Conservation (phyloP, 2,888 invertebrate species). For the Hermaeophaga mercurialis region DNA sequence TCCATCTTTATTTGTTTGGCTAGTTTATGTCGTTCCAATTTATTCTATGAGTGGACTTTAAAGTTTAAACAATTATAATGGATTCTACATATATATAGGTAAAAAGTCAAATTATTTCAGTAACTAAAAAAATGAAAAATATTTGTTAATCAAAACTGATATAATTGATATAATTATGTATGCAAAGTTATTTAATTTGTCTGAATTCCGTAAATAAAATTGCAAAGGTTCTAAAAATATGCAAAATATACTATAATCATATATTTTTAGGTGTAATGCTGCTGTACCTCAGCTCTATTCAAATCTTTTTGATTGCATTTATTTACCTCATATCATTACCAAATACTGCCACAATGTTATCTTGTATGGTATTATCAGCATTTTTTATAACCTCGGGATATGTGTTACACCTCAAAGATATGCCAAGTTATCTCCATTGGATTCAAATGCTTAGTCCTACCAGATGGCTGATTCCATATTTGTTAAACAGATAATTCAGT, state of each 20-base stretch:
- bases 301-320: slow-evolving; percentile 70
- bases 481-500: slow-evolving; percentile 70
- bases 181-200: no score
- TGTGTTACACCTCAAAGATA: slow-evolving; percentile 69
- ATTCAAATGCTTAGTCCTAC: slow-evolving; percentile 73
- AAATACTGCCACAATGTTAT: slow-evolving; percentile 67
- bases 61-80: slow-evolving; percentile 67
- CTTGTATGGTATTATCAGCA: slow-evolving; percentile 65
- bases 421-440: slow-evolving; percentile 70
- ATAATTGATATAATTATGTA: no score
- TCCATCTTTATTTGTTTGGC: slow-evolving; percentile 78
- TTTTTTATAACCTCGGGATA: slow-evolving; percentile 71
- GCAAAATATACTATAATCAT: no score
- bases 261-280: slow-evolving; percentile 73
- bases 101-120: no score
- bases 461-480: slow-evolving; percentile 72
- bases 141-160: no score
- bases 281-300: slow-evolving; percentile 70
- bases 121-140: not conserved
- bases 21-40: slow-evolving; percentile 85
- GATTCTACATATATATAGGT: slow-evolving; percentile 76
- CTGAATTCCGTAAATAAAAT: no score
- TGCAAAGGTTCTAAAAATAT: no score
- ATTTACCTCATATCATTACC: slow-evolving; percentile 71
- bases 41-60: slow-evolving; percentile 88